These are phyloP conservation scores for Endomychus coccineus DNA, from an alignment of 2,888 invertebrate genomes.

Conservation along the genomic window DNA sequence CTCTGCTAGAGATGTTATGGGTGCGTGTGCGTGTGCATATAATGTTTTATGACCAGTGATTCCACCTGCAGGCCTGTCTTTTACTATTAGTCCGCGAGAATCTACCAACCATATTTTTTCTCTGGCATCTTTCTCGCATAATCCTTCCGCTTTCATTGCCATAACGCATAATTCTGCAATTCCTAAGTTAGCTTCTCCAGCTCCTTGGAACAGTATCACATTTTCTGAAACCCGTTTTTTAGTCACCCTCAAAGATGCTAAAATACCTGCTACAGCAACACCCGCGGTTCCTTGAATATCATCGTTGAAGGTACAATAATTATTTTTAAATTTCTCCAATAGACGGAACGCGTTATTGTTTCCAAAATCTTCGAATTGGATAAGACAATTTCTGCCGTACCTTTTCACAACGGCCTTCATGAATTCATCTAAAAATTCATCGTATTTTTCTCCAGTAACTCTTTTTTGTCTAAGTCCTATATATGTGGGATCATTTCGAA, in stretches of 20 bases:
- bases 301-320: slow-evolving; percentile 96
- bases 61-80: slow-evolving; percentile 75
- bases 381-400: slow-evolving; percentile 78
- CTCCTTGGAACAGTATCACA: slow-evolving; percentile 84
- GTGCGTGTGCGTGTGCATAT: slow-evolving; percentile 73
- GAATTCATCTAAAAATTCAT: slow-evolving; percentile 94
- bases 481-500: slow-evolving; percentile 90
- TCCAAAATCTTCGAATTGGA: slow-evolving; percentile 97
- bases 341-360: slow-evolving; percentile 95
- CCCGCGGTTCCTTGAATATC: slow-evolving; percentile 86
- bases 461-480: slow-evolving; percentile 85
- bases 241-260: slow-evolving; percentile 81
- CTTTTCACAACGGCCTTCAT: slow-evolving; percentile 84
- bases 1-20: slow-evolving; percentile 70
- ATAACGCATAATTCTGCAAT: slow-evolving; percentile 87
- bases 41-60: slow-evolving; percentile 69
- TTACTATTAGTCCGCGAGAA: slow-evolving; percentile 89
- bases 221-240: slow-evolving; percentile 76
- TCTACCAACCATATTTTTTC: slow-evolving; percentile 91
- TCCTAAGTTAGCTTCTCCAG: slow-evolving; percentile 82
- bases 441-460: slow-evolving; percentile 76
- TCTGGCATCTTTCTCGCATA: slow-evolving; percentile 63
- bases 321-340: slow-evolving; percentile 78
- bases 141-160: slow-evolving; percentile 84
- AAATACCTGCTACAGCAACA: slow-evolving; percentile 89